Conservation (phyloP, 2,113 vertebrate species). For the Cairina moschata region DNA sequence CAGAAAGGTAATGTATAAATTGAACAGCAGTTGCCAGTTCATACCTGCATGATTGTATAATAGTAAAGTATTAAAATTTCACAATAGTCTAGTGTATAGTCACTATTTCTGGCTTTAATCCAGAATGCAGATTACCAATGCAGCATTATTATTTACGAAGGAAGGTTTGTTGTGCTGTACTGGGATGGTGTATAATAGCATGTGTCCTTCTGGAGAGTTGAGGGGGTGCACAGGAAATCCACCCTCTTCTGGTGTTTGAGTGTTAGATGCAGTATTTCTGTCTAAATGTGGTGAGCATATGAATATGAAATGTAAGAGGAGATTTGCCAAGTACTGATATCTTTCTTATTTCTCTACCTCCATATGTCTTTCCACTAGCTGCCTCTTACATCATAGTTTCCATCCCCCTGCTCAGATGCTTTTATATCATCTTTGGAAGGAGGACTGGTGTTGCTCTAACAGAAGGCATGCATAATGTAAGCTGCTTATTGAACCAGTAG, state of each 20-base stretch:
- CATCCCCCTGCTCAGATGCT: constrained; percentile 39
- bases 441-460: neutral
- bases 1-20: neutral
- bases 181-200: neutral
- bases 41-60: neutral
- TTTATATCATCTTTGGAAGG: constrained; percentile 31
- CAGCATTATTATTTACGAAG: neutral
- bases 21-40: neutral
- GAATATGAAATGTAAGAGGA: neutral
- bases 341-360: constrained; percentile 29
- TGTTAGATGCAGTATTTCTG: neutral
- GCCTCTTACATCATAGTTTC: constrained; percentile 15
- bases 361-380: constrained; percentile 45
- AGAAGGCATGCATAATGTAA: constrained; percentile 37
- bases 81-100: neutral
- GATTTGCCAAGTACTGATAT: constrained; percentile 20
- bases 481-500: constrained; percentile 40
- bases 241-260: neutral
- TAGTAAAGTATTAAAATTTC: neutral
- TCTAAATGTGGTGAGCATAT: neutral
- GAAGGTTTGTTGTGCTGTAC: neutral
- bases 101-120: neutral
- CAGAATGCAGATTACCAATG: neutral
- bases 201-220: neutral
- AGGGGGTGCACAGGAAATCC: neutral